Conservation (phyloP, 2,113 vertebrate genomes). For the Callorhinus ursinus region DNA sequence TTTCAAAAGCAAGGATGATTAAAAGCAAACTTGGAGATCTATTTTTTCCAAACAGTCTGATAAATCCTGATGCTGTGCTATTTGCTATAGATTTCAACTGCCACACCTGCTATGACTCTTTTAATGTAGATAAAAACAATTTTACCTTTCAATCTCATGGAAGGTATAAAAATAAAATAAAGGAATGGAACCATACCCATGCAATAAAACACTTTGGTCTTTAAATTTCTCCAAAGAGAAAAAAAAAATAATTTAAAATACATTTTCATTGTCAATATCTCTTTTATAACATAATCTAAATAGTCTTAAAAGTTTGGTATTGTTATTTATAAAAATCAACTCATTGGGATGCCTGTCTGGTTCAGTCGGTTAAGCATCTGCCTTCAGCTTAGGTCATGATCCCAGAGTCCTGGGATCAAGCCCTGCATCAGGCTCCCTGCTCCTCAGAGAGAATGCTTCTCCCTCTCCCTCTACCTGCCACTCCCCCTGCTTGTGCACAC, state of each 20-base stretch:
- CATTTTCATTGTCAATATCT: not conserved
- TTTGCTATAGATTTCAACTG: not conserved
- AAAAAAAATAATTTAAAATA: not conserved
- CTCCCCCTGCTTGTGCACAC: not conserved
- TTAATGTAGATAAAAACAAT: not conserved
- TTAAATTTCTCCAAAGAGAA: not conserved
- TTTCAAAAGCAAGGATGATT: not conserved
- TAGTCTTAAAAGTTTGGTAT: not conserved
- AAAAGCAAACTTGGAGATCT: not conserved
- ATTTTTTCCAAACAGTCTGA: not conserved
- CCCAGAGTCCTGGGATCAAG: not conserved
- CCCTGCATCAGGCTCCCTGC: not conserved
- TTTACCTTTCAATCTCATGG: not conserved
- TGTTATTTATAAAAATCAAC: not conserved
- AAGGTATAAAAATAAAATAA: not conserved
- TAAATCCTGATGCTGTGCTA: not conserved
- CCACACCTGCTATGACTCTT: not conserved
- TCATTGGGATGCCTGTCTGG: not conserved
- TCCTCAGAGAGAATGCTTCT: not conserved
- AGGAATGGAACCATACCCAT: not conserved
- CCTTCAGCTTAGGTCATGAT: not conserved
- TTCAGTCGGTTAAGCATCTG: not conserved
- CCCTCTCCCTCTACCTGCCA: not conserved
- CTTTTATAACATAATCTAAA: not conserved
- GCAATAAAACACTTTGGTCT: not conserved